Evolutionary conservation across 1,140 invertebrate species (phyloP), one percentile per base, ranked within the genome.

Genomic region (Drosophila carrolli): DNA sequence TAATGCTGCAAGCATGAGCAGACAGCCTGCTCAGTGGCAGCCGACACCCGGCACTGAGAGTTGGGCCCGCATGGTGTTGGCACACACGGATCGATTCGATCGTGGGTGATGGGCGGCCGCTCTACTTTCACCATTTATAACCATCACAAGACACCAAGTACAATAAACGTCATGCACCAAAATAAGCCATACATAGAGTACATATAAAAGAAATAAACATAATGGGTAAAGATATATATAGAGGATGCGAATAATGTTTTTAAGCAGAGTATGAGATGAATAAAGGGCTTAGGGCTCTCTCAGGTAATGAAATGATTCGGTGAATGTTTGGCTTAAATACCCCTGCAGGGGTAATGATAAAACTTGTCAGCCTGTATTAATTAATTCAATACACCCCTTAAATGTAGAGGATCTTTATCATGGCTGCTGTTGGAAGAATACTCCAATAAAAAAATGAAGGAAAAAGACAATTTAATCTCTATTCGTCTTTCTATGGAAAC

Each of bases 11-110:
- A 93, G 92, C 96, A 97, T 76, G 95, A 95, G 88, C 96, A 97
- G 60, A 95, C 94, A 41, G 95, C 94, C 65, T 95, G 95, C 63
- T 95, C 94, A 80, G 89, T 92, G 63, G 77, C 73, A 47, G 95
- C 94, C 76, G 95, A 93, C 41, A 95, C 93, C 78, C 95, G 94
- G 92, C 97, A 98, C 85, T 95, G 93, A 11, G 96, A 96, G 92
- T 97, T 96, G 11, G 95, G 94, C 50, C 97, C 97, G 91, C 97
- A 98, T 29, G 96, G 96, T 35, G 95, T 95, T 32, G 96, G 96
- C 48, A 95, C 92, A 88, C 96, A 97, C 44, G 96, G 94, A 92
- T 95, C 94, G 78, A 92, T 92, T 38, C 90, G 92, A 76, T 91
- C 91, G 50, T 76, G 75, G 61, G 80, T 61, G 67, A 92, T 81